Base-by-base conservation (phyloP, 2,797 vertebrate species). In the Clarias platycephalus region DNA sequence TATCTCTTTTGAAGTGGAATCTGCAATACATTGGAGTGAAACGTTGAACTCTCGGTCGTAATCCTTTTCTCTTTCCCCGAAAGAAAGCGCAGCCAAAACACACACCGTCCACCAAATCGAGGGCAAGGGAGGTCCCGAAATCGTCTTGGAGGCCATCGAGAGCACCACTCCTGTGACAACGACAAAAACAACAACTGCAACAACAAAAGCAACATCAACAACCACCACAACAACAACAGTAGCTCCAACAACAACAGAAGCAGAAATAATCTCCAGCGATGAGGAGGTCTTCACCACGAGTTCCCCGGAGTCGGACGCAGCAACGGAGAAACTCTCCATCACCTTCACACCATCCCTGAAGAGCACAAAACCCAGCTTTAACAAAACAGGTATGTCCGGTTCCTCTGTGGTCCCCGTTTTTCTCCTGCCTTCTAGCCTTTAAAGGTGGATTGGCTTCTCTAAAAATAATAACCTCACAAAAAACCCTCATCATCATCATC, bases 361-460 rank as follows among this genome's bases (percentile, higher is more conserved):
- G 72, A 80, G 10, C 62, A 37, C 80, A 75, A 85, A 75, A 22
- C 91, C 91, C 0, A 60, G 34, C 0, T 93, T 94, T 1, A 95
- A 95, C 91, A 93, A 92, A 93, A 92, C 94, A 91, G 96, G 97
- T 97, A 1, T 13, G 16, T 4, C n/a, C 16, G n/a, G 26, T 79
- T 44, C 13, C 37, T 49, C 60, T 15, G 37, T 34, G 77, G 64
- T 64, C 7, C 16, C 16, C 0, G 7, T 37, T 80, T 80, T 80
- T 40, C 28, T 80, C 7, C n/a, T 3, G 10, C 24, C 34, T 63
- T 15, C 15, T 37, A 37, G 37, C 5, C 37, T 6, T 44, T 9
- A 63, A 62, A 58, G 49, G 3, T 57, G 7, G 7, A 55, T 5
- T 68, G 66, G 24, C 70, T 55, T 74, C 15, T 74, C 7, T 10